Evolutionary conservation across 2,113 vertebrate species (phyloP), one percentile per base, ranked within the genome.

Genomic region (Seriola rivoliana): DNA sequence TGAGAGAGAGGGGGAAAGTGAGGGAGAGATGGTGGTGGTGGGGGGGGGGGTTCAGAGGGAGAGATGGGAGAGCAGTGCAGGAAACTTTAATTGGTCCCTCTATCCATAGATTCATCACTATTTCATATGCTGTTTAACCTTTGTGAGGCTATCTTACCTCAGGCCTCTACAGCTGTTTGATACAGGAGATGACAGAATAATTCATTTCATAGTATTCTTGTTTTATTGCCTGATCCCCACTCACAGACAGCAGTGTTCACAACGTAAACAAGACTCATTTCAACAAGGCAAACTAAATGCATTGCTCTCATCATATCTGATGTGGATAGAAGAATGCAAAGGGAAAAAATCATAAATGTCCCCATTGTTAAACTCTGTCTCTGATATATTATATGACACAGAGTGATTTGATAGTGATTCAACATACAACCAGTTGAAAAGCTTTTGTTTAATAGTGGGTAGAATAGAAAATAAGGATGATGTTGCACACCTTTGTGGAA

Each of bases 31-130:
- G 42, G 71, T 65, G 32, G 69, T 42, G 36, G 57, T 36, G 13
- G 60, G 16, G 1, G 40, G 32, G 17, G 54, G 19, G 55, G 25
- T 57, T 25, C 66, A 36, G 11, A 52, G 23, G 32, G 34, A 66
- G 52, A 6, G 59, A 60, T 57, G 57, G 52, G 34, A 60, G 78
- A 84, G 90, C 85, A 88, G 78, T 77, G 84, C 70, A 90, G 93
- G 91, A 91, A 91, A 92, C 93, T 94, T 96, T 97, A 97, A 97
- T 96, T 97, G 96, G 95, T 93, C 87, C 94, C 93, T 93, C 73
- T 87, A 80, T 94, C 93, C 91, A 92, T 89, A 83, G 89, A 91
- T 94, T 91, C 83, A 94, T 96, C 93, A 93, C 91, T 93, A 92
- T 93, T 83, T 96, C 90, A 94, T 95, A 90, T 86, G 87, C 95